phyloP scores from a whole-genome alignment of 2,888 invertebrate genomes.

The Andrena minutula region DNA sequence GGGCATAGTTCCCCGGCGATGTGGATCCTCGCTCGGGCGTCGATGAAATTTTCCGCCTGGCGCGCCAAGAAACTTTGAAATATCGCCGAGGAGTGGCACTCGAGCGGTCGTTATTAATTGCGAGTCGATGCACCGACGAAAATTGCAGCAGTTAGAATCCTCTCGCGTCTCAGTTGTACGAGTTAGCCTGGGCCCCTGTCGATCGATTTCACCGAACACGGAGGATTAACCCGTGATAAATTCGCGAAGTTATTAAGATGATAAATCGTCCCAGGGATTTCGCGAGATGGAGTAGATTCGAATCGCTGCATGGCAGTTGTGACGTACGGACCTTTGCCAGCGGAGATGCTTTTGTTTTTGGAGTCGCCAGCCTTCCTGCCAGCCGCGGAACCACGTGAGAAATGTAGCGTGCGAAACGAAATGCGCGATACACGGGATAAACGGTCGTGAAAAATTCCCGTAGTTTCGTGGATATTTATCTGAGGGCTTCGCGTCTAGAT shows the following conservation, averaged over 20 bases:
- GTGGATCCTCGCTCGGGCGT: background rate
- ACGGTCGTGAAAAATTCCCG: constrained; percentile 48
- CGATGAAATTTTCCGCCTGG: background rate
- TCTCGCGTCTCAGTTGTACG: background rate
- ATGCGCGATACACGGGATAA: constrained; percentile 38
- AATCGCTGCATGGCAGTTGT: constrained; percentile 9
- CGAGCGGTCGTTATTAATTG: background rate
- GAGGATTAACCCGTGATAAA: constrained; percentile 32
- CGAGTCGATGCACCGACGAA: constrained; percentile 3
- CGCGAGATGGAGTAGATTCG: constrained; percentile 28
- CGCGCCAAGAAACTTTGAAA: background rate
- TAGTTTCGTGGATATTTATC: constrained; percentile 53
- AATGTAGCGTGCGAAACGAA: constrained; percentile 47
- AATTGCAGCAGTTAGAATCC: background rate
- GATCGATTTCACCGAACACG: constrained; percentile 5
- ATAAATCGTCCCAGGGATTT: constrained; percentile 34
- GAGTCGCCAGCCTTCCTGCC: background rate
- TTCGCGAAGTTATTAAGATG: constrained; percentile 32
- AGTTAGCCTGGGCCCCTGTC: background rate
- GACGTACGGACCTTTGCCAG: constrained; percentile 37
- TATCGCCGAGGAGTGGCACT: background rate
- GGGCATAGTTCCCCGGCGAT: constrained; percentile 27
- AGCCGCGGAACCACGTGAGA: constrained; percentile 22
- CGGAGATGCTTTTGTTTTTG: constrained; percentile 16
- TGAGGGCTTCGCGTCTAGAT: constrained; percentile 42